Evolutionary conservation across 2,113 vertebrate species (phyloP).

Genomic region (Hippocampus abdominalis): DNA sequence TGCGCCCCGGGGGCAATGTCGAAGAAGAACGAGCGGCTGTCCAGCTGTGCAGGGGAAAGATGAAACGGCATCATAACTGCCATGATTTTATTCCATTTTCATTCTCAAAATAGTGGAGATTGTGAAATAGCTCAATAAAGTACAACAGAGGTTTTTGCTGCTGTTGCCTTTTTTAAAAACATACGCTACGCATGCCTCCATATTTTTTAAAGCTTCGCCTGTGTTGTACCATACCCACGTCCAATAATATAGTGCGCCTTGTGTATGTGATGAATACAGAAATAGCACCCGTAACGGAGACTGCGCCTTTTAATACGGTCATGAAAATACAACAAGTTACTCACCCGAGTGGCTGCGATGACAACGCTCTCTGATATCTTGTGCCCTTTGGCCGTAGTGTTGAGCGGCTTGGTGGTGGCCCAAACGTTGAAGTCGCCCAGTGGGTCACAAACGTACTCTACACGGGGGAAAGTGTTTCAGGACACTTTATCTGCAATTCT

Average conservation of each 20-base stretch:
- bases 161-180: too few relatives aligned
- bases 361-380: conserved; percentile 71
- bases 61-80: too few relatives aligned
- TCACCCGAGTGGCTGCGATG: conserved; percentile 81
- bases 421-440: conserved; percentile 84
- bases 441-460: conserved; percentile 87
- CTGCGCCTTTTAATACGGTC: neutral
- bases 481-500: neutral
- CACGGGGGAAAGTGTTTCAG: neutral
- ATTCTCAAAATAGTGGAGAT: neutral
- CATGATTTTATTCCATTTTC: neutral
- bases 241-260: too few relatives aligned
- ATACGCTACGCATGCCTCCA: too few relatives aligned
- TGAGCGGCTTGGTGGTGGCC: conserved; percentile 80
- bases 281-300: too few relatives aligned
- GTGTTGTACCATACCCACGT: too few relatives aligned
- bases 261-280: too few relatives aligned
- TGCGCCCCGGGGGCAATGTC: conserved; percentile 84
- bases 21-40: conserved; percentile 92
- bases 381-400: conserved; percentile 73
- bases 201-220: too few relatives aligned
- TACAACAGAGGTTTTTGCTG: too few relatives aligned
- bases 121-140: too few relatives aligned
- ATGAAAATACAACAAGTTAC: conserved; percentile 27
- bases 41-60: conserved; percentile 69